Evolutionary conservation across 2,113 vertebrate genomes (phyloP), one percentile per base, ranked within the genome.

Genomic region (Eupsittula cactorum): DNA sequence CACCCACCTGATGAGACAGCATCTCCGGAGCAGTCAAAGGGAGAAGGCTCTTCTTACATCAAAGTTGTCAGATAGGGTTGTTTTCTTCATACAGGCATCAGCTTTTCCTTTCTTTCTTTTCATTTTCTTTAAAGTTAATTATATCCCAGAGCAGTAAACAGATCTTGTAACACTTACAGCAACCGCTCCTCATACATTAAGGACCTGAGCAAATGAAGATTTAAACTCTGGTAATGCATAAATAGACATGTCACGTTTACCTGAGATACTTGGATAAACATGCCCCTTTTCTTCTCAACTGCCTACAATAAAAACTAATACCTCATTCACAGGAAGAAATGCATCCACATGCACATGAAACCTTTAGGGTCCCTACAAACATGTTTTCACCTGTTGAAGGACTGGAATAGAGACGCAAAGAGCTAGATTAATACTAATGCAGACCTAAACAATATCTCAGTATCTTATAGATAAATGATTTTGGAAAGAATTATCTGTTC

Each of bases 401-500:
- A 88, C 76, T 39, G 3, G 60, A 85, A 85, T 13, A 33, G 86
- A 93, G 94, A 91, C 10, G 57, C 82, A 97, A 97, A 95, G 59
- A 94, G 74, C 67, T 16, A 44, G 44, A 95, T 96, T 97, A 97
- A 96, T 95, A 97, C 57, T 86, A 93, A 95, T 20, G 86, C 78
- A 55, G 68, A 75, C 42, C 62, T 81, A 96, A 93, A 87, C 67
- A 93, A 64, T 49, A 91, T 86, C 88, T 94, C 69, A 69, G 68
- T 69, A 92, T 71, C 84, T 94, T 92, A 55, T 2, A 79, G 78
- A 95, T 81, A 91, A 88, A 91, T 62, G 29, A 93, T 95, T 94
- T 93, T 73, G 49, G 60, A 95, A 95, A 96, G 93, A 93, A 92
- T 53, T 88, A 94, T 93, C 75, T 79, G 41, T 91, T 94, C 88